Evolutionary conservation across 2,888 invertebrate genomes (phyloP).

Genomic region (Andrena flavipes): DNA sequence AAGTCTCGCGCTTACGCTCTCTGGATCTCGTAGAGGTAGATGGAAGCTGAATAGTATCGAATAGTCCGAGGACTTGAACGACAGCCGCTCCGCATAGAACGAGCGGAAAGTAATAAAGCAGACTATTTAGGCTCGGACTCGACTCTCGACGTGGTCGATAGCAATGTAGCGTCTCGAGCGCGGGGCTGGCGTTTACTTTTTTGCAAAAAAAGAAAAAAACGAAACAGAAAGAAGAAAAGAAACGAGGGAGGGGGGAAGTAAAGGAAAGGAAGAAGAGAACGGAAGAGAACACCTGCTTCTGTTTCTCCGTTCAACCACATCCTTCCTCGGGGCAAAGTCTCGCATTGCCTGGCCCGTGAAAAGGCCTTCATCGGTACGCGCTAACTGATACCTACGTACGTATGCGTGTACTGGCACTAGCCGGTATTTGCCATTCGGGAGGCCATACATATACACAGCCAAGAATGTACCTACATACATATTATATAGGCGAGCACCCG

Average conservation of each 20-base stretch:
- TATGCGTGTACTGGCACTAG: slow-evolving; percentile 11
- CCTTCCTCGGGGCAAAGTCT: slow-evolving; percentile 77
- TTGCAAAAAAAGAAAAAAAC: not conserved
- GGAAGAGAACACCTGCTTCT: slow-evolving; percentile 35
- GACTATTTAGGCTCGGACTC: too few species aligned
- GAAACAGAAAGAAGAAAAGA: not conserved
- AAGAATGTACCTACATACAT: too few species aligned
- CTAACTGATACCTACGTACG: not conserved
- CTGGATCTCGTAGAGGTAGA: not conserved
- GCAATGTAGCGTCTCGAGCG: too few species aligned
- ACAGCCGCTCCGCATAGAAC: too few species aligned
- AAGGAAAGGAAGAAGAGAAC: not conserved
- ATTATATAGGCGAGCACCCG: not conserved
- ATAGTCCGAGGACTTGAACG: too few species aligned
- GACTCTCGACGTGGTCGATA: too few species aligned
- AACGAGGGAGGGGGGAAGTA: not conserved
- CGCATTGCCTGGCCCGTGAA: slow-evolving; percentile 49
- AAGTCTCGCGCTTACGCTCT: not conserved
- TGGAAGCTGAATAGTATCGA: too few species aligned
- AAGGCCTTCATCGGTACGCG: slow-evolving; percentile 20
- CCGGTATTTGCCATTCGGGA: slow-evolving; percentile 6
- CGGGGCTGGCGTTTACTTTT: too few species aligned
- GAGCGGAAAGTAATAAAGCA: too few species aligned
- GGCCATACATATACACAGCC: slow-evolving; percentile 19
- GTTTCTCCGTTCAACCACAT: slow-evolving; percentile 78